Percentiles rank a stretch among this genome's conserved stretches.
Evolutionary conservation across 2,797 vertebrate genomes (phyloP).

Genomic region (Amazona finschi): DNA sequence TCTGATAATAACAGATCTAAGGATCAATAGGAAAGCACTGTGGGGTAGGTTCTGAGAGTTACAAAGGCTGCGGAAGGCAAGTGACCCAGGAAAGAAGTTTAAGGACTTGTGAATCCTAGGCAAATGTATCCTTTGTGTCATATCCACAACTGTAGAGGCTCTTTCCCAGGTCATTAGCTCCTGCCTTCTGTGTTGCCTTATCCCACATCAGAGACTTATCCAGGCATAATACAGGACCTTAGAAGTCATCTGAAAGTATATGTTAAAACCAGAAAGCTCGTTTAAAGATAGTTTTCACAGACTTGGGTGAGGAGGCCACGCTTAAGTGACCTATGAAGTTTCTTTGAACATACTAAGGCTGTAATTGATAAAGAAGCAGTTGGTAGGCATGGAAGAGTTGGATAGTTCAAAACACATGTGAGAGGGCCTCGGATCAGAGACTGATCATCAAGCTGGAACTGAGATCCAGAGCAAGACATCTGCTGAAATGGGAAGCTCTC

Average conservation of each 20-base stretch:
- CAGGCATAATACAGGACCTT: neutral
- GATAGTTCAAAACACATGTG: neutral
- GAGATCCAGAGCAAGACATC: neutral
- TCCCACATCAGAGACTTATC: neutral
- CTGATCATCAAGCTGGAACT: neutral
- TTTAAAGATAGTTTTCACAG: neutral
- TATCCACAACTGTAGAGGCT: neutral
- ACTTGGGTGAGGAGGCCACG: neutral
- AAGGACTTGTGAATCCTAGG: neutral
- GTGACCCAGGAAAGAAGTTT: neutral
- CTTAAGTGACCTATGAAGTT: neutral
- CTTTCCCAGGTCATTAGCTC: neutral
- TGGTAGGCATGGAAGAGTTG: neutral
- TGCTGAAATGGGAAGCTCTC: neutral
- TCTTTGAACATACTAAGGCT: constrained; percentile 19
- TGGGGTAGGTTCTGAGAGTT: neutral
- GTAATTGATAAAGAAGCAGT: neutral
- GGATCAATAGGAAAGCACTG: neutral
- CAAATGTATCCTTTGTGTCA: neutral
- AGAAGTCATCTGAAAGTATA: neutral
- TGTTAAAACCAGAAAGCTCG: neutral
- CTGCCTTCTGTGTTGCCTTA: neutral
- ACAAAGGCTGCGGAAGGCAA: neutral
- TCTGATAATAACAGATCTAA: neutral
- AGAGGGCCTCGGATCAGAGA: neutral